These are phyloP conservation scores for Coelopa frigida DNA, from an alignment of 1,140 invertebrate species.

Conservation along the genomic window DNA sequence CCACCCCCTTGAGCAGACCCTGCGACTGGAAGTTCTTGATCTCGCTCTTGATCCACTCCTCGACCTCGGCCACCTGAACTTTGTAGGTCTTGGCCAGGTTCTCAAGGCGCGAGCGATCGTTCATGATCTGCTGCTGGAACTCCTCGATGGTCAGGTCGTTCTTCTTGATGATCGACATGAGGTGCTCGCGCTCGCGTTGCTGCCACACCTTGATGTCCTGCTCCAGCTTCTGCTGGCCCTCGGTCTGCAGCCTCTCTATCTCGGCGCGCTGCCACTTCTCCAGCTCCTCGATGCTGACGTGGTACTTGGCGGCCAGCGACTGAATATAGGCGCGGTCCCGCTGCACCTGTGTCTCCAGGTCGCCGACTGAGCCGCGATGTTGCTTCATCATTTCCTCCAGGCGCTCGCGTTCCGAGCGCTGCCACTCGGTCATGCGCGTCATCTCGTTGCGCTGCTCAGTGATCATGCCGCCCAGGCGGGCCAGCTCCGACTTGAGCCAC, in stretches of 20 bases:
- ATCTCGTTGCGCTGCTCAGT: constrained; percentile 37
- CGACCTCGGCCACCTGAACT: constrained; percentile 35
- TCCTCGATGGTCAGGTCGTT: constrained; percentile 38
- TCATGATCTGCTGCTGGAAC: constrained; percentile 31
- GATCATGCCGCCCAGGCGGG: constrained; percentile 30
- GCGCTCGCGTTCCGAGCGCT: constrained; percentile 31
- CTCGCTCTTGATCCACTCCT: constrained; percentile 35
- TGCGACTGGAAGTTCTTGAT: constrained; percentile 33
- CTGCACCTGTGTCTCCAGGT: constrained; percentile 30
- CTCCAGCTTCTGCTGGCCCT: constrained; percentile 29
- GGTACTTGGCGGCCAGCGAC: constrained; percentile 34
- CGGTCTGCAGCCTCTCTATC: constrained; percentile 27
- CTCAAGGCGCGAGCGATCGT: constrained; percentile 30
- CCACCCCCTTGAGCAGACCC: constrained; percentile 34
- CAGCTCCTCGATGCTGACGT: constrained; percentile 36
- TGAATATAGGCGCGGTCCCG: constrained; percentile 32
- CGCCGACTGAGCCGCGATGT: constrained; percentile 32
- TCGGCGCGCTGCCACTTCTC: constrained; percentile 37
- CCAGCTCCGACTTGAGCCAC: constrained; percentile 34
- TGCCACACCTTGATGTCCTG: constrained; percentile 38
- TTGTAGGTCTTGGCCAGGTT: constrained; percentile 33
- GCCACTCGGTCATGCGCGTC: constrained; percentile 31
- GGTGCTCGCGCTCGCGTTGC: constrained; percentile 22
- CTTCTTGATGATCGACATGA: constrained; percentile 27
- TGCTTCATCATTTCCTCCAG: constrained; percentile 29